phyloP scores from a whole-genome alignment of 2,113 vertebrate species.

The Physeter macrocephalus region DNA sequence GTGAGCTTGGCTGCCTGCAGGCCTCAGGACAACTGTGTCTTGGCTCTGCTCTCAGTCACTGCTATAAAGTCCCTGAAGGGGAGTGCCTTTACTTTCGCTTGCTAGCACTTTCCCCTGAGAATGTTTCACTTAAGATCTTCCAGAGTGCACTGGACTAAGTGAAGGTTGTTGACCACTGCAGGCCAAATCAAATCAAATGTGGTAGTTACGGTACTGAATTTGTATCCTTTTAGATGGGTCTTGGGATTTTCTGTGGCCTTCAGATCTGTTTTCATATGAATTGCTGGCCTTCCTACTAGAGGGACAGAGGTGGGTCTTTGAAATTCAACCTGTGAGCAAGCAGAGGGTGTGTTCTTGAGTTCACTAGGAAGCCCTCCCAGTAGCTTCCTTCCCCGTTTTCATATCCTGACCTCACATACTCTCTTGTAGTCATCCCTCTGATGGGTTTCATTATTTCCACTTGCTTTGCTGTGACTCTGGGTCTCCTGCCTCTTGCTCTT shows the following conservation, averaged over 20 bases:
- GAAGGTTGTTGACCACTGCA: background rate
- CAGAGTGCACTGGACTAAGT: background rate
- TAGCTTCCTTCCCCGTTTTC: background rate
- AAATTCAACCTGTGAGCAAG: background rate
- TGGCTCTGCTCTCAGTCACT: background rate
- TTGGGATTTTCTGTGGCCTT: background rate
- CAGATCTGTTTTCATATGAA: background rate
- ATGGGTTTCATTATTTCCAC: background rate
- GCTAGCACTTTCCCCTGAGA: background rate
- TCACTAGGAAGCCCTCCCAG: background rate
- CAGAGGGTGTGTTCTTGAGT: background rate
- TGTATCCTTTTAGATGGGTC: background rate
- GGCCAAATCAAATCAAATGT: background rate
- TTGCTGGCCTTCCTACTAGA: background rate
- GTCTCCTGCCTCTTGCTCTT: background rate
- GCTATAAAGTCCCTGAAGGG: background rate
- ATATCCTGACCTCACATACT: background rate
- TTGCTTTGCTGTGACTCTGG: background rate
- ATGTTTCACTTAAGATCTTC: background rate
- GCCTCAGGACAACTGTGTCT: background rate
- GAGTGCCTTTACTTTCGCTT: background rate
- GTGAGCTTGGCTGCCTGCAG: rapidly evolving
- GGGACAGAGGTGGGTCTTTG: background rate
- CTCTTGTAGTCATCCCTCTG: background rate
- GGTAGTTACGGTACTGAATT: background rate